A percentile compares a stretch with the other conserved stretches of the same genome.
Conservation (phyloP, 1,140 invertebrate species). For the Bradynema listronoti region DNA sequence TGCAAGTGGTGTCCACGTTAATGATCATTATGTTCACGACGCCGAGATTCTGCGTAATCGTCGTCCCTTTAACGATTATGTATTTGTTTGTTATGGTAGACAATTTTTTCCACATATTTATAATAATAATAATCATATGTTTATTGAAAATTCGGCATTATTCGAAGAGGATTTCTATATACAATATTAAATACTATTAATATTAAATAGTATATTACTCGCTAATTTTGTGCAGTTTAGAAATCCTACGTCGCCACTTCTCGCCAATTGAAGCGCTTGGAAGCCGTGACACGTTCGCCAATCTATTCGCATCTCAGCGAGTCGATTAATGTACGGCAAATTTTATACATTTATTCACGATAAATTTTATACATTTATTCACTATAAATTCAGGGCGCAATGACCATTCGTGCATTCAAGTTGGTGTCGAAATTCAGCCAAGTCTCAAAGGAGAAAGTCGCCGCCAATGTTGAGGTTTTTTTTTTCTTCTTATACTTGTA, state of each 20-base stretch:
- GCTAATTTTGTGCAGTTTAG: slow-evolving; percentile 62
- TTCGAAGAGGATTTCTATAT: no score
- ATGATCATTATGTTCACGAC: slow-evolving; percentile 62
- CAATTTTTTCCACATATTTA: slow-evolving; percentile 42
- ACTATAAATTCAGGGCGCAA: slow-evolving; percentile 50
- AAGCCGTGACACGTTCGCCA: slow-evolving; percentile 87
- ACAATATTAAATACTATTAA: no score
- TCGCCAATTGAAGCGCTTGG: slow-evolving; percentile 82
- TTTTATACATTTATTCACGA: slow-evolving; percentile 24
- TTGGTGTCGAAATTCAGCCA: slow-evolving; percentile 60
- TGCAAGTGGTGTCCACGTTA: slow-evolving; percentile 60
- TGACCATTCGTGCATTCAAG: slow-evolving; percentile 63
- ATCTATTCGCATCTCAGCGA: slow-evolving; percentile 79
- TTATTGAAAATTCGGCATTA: no score
- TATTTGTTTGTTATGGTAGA: slow-evolving; percentile 60
- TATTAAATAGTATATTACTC: slow-evolving; percentile 1
- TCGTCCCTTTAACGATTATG: slow-evolving; percentile 62
- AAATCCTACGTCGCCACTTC: slow-evolving; percentile 88
- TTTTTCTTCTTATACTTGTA: no score
- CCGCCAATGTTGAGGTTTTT: not conserved
- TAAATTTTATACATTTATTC: not conserved
- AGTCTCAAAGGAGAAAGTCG: slow-evolving; percentile 59
- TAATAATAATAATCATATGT: slow-evolving; percentile 12
- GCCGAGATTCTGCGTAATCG: slow-evolving; percentile 61
- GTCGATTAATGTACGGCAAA: slow-evolving; percentile 33